These are phyloP conservation scores for rabbit (Oryctolagus cuniculus) DNA, from an alignment of 2,113 vertebrate species.

Conservation along the genomic window mOryCun1.1 NC_091438.1:105676001-105676500, in stretches of 20 bases:
- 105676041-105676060: not conserved
- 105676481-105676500: conserved; percentile 20
- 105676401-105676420: not conserved
- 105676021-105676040: conserved; percentile 20
- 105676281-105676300: too few species aligned
- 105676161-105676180: too few species aligned
- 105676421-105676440: conserved; percentile 12
- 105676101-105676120: not conserved
- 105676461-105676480: not conserved
- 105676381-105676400: not conserved
- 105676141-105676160: too few species aligned
- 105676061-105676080: conserved; percentile 11
- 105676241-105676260: too few species aligned
- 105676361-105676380: not conserved
- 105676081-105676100: conserved; percentile 9
- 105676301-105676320: not conserved
- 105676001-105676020: not conserved
- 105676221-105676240: too few species aligned
- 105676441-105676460: not conserved
- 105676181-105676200: too few species aligned
- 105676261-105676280: too few species aligned
- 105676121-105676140: too few species aligned
- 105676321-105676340: not conserved
- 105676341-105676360: not conserved
- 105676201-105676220: too few species aligned